Evolutionary conservation across 1,140 invertebrate species (phyloP).

Genomic region (Probaryconus sp.): DNA sequence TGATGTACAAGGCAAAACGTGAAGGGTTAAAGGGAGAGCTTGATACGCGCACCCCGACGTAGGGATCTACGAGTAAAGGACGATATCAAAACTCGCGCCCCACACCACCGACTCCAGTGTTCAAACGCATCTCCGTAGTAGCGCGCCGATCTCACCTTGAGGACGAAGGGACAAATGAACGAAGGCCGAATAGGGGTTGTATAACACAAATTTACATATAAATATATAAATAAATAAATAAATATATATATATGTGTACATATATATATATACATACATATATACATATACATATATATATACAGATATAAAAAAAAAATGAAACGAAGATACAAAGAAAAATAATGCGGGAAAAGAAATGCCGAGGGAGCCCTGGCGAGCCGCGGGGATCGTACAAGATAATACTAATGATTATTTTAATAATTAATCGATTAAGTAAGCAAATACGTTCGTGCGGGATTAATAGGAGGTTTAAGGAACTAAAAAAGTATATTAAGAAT

Average conservation of each 20-base stretch:
- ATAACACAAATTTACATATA: constrained; percentile 42
- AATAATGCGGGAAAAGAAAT: constrained; percentile 30
- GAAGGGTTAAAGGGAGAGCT: constrained; percentile 21
- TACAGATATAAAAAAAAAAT: constrained; percentile 24
- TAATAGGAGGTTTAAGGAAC: constrained; percentile 39
- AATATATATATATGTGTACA: constrained; percentile 25
- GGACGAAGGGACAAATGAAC: constrained; percentile 48
- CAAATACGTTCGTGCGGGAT: constrained; percentile 63
- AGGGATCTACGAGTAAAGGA: constrained; percentile 67
- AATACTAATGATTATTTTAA: constrained; percentile 75
- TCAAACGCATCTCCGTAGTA: constrained; percentile 70
- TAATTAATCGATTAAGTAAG: constrained; percentile 70
- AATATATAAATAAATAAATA: constrained; percentile 19
- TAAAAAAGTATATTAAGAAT: constrained; percentile 25
- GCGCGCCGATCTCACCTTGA: constrained; percentile 64
- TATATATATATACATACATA: constrained; percentile 37
- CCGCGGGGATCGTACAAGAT: constrained; percentile 72
- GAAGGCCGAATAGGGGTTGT: constrained; percentile 28
- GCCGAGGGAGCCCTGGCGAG: constrained; percentile 64
- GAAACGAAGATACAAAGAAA: constrained; percentile 20
- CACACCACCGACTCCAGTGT: constrained; percentile 77
- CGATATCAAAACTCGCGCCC: constrained; percentile 63
- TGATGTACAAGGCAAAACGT: constrained; percentile 14
- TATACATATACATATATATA: constrained; percentile 18
- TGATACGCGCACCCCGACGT: constrained; percentile 64